Evolutionary conservation across 1,140 invertebrate species (phyloP).

Genomic region (Drosophila equinoxialis): DNA sequence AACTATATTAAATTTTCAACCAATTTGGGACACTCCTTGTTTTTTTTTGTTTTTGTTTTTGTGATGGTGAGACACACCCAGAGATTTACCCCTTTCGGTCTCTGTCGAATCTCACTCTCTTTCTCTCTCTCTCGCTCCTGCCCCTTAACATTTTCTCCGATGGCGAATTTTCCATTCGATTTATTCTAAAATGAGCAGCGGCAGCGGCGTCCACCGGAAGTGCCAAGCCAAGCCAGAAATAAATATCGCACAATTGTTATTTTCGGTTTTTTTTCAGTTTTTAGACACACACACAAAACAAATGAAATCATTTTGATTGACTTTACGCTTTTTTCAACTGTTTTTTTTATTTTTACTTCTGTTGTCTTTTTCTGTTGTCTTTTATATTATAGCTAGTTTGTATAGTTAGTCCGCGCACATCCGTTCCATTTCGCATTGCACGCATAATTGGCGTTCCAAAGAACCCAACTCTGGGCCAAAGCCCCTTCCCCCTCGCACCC

Average conservation of each 20-base stretch:
- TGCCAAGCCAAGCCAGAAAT: slow-evolving; percentile 60
- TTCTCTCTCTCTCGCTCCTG: slow-evolving; percentile 26
- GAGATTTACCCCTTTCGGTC: slow-evolving; percentile 1
- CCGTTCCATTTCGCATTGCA: slow-evolving; percentile 80
- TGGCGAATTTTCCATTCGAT: slow-evolving; percentile 72
- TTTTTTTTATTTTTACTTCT: slow-evolving; percentile 1
- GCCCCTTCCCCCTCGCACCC: not conserved
- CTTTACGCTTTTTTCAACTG: slow-evolving; percentile 42
- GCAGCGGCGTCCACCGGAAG: slow-evolving; percentile 60
- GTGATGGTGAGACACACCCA: slow-evolving; percentile 36
- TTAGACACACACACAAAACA: slow-evolving; percentile 32
- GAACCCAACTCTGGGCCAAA: slow-evolving; percentile 31
- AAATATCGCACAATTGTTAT: slow-evolving; percentile 37
- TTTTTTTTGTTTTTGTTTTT: not conserved
- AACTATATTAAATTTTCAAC: slow-evolving; percentile 61
- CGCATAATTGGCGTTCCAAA: slow-evolving; percentile 75
- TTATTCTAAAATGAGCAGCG: slow-evolving; percentile 62
- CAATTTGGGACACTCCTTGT: slow-evolving; percentile 72
- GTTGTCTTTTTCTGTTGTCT: slow-evolving; percentile 1
- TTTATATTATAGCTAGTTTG: slow-evolving; percentile 44
- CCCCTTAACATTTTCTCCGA: slow-evolving; percentile 14
- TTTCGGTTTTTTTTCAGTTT: slow-evolving; percentile 30
- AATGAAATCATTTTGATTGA: slow-evolving; percentile 60
- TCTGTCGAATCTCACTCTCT: slow-evolving; percentile 7
- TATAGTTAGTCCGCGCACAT: slow-evolving; percentile 68